phyloP scores from a whole-genome alignment of 2,113 vertebrate genomes.

The Maccullochella peelii region DNA sequence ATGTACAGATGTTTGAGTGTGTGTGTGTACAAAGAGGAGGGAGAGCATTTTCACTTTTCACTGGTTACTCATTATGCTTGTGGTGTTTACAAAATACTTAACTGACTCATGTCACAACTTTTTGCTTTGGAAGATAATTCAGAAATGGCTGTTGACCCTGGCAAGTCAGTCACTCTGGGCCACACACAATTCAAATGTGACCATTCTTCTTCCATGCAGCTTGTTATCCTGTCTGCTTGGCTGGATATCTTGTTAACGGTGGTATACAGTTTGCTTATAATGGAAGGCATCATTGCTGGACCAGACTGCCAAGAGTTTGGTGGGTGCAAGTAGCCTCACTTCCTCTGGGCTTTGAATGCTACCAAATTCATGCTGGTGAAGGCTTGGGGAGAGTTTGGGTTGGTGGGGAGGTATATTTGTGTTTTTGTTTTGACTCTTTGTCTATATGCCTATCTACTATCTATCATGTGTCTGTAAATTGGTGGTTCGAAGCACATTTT shows the following conservation, averaged over 20 bases:
- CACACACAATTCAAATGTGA: neutral
- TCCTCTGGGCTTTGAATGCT: slow-evolving; percentile 17
- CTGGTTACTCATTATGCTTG: neutral
- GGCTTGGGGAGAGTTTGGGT: neutral
- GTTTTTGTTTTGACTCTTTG: neutral
- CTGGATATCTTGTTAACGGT: slow-evolving; percentile 21
- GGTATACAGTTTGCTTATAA: neutral
- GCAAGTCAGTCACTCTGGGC: neutral
- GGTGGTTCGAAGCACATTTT: neutral
- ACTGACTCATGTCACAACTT: neutral
- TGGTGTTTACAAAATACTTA: slow-evolving; percentile 9
- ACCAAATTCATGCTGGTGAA: neutral
- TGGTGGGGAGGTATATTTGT: neutral
- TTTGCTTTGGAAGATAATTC: neutral
- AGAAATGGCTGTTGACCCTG: slow-evolving; percentile 18
- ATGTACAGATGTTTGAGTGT: slow-evolving; percentile 7
- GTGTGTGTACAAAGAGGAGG: slow-evolving; percentile 13
- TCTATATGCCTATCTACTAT: neutral
- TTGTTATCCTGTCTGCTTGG: slow-evolving; percentile 25
- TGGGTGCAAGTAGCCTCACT: neutral
- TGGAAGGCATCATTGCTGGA: neutral
- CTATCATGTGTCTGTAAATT: neutral
- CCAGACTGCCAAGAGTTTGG: neutral
- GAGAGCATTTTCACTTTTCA: slow-evolving; percentile 5
- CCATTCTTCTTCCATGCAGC: neutral